Percentiles rank a stretch among this genome's conserved stretches.
These are phyloP conservation scores for Dissostichus mawsoni DNA, from an alignment of 2,113 vertebrate species.

Conservation along the genomic window DNA sequence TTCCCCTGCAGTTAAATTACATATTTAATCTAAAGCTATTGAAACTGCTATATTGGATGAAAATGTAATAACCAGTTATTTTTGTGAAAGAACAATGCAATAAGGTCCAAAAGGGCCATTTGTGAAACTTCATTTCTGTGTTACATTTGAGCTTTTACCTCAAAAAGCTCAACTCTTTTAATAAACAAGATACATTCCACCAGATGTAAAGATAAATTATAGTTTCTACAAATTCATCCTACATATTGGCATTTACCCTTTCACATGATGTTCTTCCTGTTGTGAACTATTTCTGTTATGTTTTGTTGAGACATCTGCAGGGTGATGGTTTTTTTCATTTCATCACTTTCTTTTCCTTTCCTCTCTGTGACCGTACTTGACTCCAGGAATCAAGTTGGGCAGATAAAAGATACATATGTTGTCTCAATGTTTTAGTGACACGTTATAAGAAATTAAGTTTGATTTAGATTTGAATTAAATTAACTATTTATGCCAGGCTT, in stretches of 20 bases:
- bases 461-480: too few relatives aligned
- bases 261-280: constrained; percentile 7
- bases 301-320: constrained; percentile 3
- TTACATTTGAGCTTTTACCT: neutral
- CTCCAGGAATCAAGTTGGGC: too few relatives aligned
- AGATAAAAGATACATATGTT: too few relatives aligned
- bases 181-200: neutral
- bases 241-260: neutral
- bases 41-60: neutral
- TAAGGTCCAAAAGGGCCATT: neutral
- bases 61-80: neutral
- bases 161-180: neutral
- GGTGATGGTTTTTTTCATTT: neutral
- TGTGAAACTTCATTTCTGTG: neutral
- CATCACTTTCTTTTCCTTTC: too few relatives aligned
- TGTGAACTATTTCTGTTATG: neutral
- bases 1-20: neutral
- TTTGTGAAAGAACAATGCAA: neutral
- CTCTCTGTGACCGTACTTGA: too few relatives aligned
- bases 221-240: neutral
- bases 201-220: constrained; percentile 1
- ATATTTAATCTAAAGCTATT: neutral
- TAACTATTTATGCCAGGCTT: neutral
- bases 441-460: too few relatives aligned
- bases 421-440: too few relatives aligned